A percentile compares a stretch with the other conserved stretches of the same genome.
Evolutionary conservation across 2,888 invertebrate genomes (phyloP).

Genomic region (Nowickia ferox): DNA sequence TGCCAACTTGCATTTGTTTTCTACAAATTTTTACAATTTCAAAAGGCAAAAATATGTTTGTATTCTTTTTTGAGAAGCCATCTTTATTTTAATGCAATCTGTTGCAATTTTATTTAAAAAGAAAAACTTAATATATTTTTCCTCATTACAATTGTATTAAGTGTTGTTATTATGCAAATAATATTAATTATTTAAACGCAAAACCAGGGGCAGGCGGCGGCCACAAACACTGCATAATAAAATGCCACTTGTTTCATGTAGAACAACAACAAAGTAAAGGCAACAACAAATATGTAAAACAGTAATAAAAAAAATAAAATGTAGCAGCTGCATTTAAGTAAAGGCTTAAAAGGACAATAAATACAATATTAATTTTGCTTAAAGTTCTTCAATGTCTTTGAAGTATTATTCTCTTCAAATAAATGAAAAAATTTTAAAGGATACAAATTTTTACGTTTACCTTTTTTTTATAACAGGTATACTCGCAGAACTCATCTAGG

Average conservation of each 20-base stretch:
- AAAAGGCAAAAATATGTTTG: too few relatives aligned
- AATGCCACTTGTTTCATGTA: neutral
- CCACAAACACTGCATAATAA: neutral
- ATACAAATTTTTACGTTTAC: too few relatives aligned
- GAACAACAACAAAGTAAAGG: neutral
- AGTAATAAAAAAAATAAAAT: neutral
- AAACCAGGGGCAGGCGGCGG: conserved; percentile 3
- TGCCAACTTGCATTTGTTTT: too few relatives aligned
- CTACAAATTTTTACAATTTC: too few relatives aligned
- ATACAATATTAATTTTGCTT: conserved; percentile 16
- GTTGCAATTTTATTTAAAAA: conserved; percentile 19
- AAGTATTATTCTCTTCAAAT: neutral
- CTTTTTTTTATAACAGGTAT: neutral
- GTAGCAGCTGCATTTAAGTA: neutral
- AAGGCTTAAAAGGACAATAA: neutral
- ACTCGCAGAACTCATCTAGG: neutral
- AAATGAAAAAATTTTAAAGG: neutral
- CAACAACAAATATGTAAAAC: neutral
- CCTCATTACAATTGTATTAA: neutral
- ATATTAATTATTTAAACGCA: conserved; percentile 29
- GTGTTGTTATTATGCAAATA: conserved; percentile 38
- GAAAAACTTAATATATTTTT: neutral
- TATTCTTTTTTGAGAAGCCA: too few relatives aligned
- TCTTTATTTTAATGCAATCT: conserved; percentile 9
- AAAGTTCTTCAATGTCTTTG: neutral